Evolutionary conservation across 2,113 vertebrate genomes (phyloP).

Genomic region (Mirza zaza): DNA sequence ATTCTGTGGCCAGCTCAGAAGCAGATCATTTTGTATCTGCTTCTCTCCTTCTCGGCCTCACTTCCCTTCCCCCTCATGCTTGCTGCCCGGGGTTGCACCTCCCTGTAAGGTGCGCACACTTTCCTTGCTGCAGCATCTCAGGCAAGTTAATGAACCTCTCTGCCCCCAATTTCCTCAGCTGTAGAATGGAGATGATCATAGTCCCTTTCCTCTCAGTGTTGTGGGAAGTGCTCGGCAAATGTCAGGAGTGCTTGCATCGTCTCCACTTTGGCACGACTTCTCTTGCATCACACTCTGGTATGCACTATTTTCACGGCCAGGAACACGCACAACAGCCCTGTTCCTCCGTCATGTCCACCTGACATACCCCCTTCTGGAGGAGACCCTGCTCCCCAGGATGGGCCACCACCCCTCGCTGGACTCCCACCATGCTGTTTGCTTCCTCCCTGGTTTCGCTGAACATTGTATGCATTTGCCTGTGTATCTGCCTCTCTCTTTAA

Average conservation of each 20-base stretch:
- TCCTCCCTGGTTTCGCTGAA: background rate
- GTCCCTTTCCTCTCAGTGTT: background rate
- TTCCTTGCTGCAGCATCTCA: background rate
- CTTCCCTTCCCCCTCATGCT: background rate
- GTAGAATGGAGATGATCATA: background rate
- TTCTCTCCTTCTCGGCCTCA: background rate
- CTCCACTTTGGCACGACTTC: background rate
- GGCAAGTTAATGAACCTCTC: background rate
- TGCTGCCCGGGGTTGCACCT: background rate
- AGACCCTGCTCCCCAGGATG: background rate
- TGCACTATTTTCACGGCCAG: background rate
- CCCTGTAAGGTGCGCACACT: background rate
- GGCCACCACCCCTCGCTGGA: background rate
- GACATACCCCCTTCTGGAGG: background rate
- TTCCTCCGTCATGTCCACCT: background rate
- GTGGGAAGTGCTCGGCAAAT: background rate
- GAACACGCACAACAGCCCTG: background rate
- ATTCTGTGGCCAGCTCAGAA: background rate
- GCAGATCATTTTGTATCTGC: fast-evolving
- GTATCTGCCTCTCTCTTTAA: background rate
- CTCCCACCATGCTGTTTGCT: background rate
- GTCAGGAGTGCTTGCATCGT: background rate
- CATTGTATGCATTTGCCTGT: no score
- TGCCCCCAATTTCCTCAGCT: background rate
- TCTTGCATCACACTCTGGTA: fast-evolving